Base-by-base conservation (phyloP, 2,113 vertebrate genomes). In the Pitta sordida region DNA sequence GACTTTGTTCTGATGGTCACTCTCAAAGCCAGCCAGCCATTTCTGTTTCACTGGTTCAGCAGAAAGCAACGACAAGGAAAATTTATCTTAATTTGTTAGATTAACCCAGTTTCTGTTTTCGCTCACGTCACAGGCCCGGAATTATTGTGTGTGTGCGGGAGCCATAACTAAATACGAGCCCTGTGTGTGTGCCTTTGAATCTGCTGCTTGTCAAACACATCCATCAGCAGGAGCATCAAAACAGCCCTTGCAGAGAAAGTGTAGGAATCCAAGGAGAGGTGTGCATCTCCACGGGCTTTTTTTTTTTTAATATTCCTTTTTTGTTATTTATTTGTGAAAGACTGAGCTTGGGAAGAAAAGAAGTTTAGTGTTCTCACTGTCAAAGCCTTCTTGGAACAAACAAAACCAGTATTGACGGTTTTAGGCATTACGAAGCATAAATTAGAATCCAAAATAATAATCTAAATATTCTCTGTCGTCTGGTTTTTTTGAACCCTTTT, bases 141-240 rank as follows among this genome's bases (percentile, higher is more conserved):
- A 70, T 91, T 41, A 91, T 93, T 94, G 91, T 94, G 89, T 83
- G 83, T 94, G 89, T 92, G 95, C 82, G 4, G 59, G 90, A 96
- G 90, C 95, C 87, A 75, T 43, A 90, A 85, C 93, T 91, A 94
- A 96, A 55, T 59, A 9, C 4, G 6, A 87, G 75, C 9, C 29
- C 17, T 5, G 77, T 9, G 5, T 65, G 8, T 79, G 78, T 91
- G 86, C 93, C 55, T 73, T 56, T 62, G 55, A n/a, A 65, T 43
- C 82, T 32, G 41, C 58, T 2, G 2, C 23, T 59, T 44, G 73
- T 74, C 76, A 63, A 53, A 15, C 1, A 1, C 27, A 4, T 76
- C 67, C 46, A 3, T 63, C 48, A 20, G 32, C 71, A 75, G 70
- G 34, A 59, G 24, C 69, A 59, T 48, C 75, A 46, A 73, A 79